Conservation (phyloP, 2,797 vertebrate species). For the Botia kubotai region DNA sequence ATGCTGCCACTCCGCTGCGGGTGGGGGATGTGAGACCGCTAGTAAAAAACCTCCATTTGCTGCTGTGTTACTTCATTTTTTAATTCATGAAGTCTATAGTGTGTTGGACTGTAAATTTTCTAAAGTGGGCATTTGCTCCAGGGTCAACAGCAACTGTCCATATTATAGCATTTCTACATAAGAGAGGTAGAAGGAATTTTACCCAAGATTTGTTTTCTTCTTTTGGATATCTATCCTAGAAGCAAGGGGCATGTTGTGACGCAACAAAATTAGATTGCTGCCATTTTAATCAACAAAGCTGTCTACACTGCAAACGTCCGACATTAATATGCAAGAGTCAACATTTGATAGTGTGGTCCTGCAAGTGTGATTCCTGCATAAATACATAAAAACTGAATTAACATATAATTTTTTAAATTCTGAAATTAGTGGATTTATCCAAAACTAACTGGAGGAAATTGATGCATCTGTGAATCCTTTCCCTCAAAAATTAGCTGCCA, state of each 20-base stretch:
- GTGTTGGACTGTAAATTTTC: conserved; percentile 52
- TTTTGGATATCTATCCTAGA: not conserved
- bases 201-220: not conserved
- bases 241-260: too few relatives aligned
- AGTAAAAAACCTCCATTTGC: conserved; percentile 57
- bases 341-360: too few relatives aligned
- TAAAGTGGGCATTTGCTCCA: conserved; percentile 80
- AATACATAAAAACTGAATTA: too few relatives aligned
- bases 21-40: conserved; percentile 57
- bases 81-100: conserved; percentile 68
- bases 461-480: too few relatives aligned
- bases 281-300: not conserved
- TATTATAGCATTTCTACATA: conserved; percentile 90
- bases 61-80: conserved; percentile 62
- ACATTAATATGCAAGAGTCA: too few relatives aligned
- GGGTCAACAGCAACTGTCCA: conserved; percentile 97
- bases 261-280: not conserved
- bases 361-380: too few relatives aligned
- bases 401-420: too few relatives aligned
- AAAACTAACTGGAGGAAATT: too few relatives aligned
- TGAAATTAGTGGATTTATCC: too few relatives aligned
- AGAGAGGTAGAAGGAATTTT: conserved; percentile 17
- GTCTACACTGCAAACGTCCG: not conserved
- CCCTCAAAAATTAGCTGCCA: too few relatives aligned
- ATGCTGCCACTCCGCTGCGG: conserved; percentile 50